Percentiles rank a stretch among this genome's conserved stretches.
These are phyloP conservation scores for Sebastes glaucus DNA, from an alignment of 2,797 vertebrate genomes.

Conservation along the genomic window DNA sequence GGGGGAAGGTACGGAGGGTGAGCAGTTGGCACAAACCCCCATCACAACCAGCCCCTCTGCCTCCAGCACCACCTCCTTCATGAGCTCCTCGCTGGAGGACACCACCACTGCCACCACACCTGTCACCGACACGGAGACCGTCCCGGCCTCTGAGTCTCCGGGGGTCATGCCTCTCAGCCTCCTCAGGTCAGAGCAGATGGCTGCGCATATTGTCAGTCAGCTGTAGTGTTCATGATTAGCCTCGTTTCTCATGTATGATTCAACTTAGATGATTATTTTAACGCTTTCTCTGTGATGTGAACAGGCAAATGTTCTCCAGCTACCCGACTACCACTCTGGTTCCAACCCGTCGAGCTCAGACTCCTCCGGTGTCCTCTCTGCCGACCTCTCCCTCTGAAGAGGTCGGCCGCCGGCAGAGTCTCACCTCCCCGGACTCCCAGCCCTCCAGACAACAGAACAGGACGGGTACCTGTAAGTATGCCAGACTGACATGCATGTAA, in stretches of 20 bases:
- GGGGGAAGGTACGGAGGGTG: conserved; percentile 84
- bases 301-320: conserved; percentile 99
- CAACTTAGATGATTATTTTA: neutral
- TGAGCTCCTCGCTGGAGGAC: conserved; percentile 98
- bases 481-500: neutral
- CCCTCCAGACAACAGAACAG: conserved; percentile 88
- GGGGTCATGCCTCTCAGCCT: conserved; percentile 98
- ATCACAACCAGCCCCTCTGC: conserved; percentile 98
- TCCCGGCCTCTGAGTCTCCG: conserved; percentile 94
- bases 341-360: conserved; percentile 93
- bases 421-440: conserved; percentile 96
- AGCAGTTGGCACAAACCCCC: conserved; percentile 93
- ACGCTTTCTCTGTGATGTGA: conserved; percentile 13
- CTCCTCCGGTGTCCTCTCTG: conserved; percentile 94
- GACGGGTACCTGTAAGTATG: conserved; percentile 83
- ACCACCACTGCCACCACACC: conserved; percentile 98
- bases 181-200: conserved; percentile 84
- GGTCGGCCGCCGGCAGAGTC: conserved; percentile 93
- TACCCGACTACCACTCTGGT: conserved; percentile 95
- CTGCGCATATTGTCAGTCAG: neutral
- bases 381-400: conserved; percentile 97
- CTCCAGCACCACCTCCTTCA: conserved; percentile 98
- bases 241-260: neutral
- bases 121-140: conserved; percentile 95
- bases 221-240: neutral